phyloP scores from a whole-genome alignment of 2,888 invertebrate species.

The Nephrotoma appendiculata region DNA sequence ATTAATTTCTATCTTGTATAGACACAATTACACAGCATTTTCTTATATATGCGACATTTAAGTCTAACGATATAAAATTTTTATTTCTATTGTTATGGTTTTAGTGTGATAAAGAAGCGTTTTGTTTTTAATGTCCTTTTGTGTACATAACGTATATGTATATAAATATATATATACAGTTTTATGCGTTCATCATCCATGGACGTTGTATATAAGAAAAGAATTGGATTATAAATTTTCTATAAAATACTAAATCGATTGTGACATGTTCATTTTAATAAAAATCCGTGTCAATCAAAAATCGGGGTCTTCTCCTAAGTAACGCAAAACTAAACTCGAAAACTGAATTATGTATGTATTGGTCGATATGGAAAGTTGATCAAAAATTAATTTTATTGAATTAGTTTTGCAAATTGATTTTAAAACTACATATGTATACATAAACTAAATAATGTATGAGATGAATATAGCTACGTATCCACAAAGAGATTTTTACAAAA shows the following conservation, averaged over 20 bases:
- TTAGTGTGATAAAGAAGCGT: not conserved
- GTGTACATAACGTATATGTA: not conserved
- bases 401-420: not conserved
- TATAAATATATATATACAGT: not conserved
- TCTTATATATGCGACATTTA: not conserved
- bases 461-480: not conserved
- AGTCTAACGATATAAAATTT: not conserved
- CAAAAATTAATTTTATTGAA: not conserved
- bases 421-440: not conserved
- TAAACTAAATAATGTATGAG: not conserved
- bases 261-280: not conserved
- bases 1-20: not conserved
- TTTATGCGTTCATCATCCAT: not conserved
- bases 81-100: not conserved
- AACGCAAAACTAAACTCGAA: not conserved
- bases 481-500: not conserved
- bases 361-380: not conserved
- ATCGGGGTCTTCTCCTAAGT: not conserved
- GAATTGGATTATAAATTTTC: not conserved
- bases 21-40: not conserved
- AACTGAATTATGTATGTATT: not conserved
- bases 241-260: not conserved
- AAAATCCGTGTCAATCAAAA: not conserved
- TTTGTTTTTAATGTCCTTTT: not conserved
- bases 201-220: not conserved